A percentile compares a stretch with the other conserved stretches of the same genome.
phyloP scores from a whole-genome alignment of 2,797 vertebrate genomes.

The Astyanax mexicanus region DNA sequence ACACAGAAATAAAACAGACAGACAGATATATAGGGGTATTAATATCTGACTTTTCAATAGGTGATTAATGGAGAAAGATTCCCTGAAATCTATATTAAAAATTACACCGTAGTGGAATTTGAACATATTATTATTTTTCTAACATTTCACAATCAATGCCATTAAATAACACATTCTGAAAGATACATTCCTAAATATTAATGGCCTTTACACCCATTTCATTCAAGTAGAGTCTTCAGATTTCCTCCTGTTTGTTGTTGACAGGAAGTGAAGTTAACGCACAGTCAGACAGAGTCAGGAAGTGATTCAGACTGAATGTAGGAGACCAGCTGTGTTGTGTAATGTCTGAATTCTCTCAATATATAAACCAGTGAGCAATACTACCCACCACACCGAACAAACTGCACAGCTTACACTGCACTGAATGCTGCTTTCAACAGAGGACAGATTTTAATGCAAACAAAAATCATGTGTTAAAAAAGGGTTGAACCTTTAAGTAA shows the following conservation, averaged over 20 bases:
- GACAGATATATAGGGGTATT: background rate
- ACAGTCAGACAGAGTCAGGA: background rate
- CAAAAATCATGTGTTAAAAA: too few relatives aligned
- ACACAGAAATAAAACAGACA: slow-evolving; percentile 1
- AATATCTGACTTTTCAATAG: too few relatives aligned
- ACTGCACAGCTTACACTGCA: background rate
- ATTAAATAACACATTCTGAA: too few relatives aligned
- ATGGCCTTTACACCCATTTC: too few relatives aligned
- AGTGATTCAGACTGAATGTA: background rate
- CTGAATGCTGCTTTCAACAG: background rate
- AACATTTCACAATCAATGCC: too few relatives aligned
- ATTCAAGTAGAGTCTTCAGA: background rate
- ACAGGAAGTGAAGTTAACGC: background rate
- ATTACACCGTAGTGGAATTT: too few relatives aligned
- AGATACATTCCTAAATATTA: too few relatives aligned
- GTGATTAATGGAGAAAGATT: too few relatives aligned
- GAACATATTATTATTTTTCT: too few relatives aligned
- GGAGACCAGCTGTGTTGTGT: slow-evolving; percentile 2
- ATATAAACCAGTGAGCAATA: background rate
- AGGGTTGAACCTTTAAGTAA: too few relatives aligned
- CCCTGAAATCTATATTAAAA: too few relatives aligned
- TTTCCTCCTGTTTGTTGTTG: background rate
- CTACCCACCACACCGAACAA: background rate
- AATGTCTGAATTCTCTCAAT: background rate
- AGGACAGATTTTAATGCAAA: too few relatives aligned